Evolutionary conservation across 2,888 invertebrate species (phyloP), one percentile per base, ranked within the genome.

Genomic region (Marronus borbonicus): DNA sequence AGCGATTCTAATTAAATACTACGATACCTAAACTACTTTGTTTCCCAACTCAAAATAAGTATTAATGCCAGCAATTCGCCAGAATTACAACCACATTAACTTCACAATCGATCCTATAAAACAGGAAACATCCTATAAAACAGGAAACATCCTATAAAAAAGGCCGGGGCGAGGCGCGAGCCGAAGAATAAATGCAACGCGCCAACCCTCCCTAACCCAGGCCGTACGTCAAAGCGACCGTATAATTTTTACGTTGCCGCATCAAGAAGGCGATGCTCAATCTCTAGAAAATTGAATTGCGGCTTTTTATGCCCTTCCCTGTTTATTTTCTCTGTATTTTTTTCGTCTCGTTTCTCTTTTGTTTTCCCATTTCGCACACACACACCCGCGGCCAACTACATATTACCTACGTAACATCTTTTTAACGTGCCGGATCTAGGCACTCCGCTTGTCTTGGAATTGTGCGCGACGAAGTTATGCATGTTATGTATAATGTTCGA

Each of bases 271-370:
- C 68, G 68, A 50, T 68, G 68, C 68, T 68, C 68, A 68, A 68
- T 68, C 68, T 68, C 68, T 50, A 68, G 68, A 68, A 68, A 68
- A 68, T 68, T 68, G 68, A 68, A 68, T 68, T 68, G 68, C 49
- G 68, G 68, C 50, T 49, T 50, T 68, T 68, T 65, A 44, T 20
- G 50, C 68, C 10, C 68, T 14, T 28, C 62, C 62, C 44, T 44
- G 44, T 31, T 31, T 62, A 68, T 68, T 24, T 28, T 68, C 20
- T 50, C 50, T 50, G 24, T 68, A 28, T 68, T 28, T 50, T 24
- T 20, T 68, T 50, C 24, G 20, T 49, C 65, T 7, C 50, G 14
- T n/a, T 65, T 65, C 68, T 14, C 44, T 17, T 49, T 68, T 24
- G 14, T 24, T 39, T 65, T 49, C 44, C 7, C 66, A 44, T 7